Conservation (phyloP, 2,797 vertebrate genomes). For the Uromys caudimaculatus region DNA sequence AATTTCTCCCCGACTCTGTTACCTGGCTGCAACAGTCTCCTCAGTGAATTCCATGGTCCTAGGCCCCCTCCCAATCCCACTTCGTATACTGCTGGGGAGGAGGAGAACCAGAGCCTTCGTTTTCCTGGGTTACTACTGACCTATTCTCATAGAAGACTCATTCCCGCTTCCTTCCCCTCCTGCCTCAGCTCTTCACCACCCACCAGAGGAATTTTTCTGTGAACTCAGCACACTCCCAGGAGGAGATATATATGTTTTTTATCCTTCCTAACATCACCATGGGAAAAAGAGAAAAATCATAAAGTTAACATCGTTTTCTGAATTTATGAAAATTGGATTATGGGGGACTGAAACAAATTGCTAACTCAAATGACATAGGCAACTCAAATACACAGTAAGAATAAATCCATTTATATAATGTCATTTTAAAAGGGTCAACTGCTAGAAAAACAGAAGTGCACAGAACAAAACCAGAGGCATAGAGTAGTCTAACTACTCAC, state of each 20-base stretch:
- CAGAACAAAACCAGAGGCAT: neutral
- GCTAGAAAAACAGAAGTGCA: neutral
- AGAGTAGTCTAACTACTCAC: neutral
- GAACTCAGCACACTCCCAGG: neutral
- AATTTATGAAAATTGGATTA: neutral
- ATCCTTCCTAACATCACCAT: neutral
- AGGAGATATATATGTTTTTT: neutral
- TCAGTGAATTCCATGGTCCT: neutral
- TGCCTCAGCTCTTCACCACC: neutral
- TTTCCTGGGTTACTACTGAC: neutral
- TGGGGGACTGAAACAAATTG: neutral
- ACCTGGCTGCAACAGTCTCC: neutral
- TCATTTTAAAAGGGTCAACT: neutral
- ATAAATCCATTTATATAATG: neutral
- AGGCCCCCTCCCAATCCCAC: neutral
- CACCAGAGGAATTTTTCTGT: neutral
- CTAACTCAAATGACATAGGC: neutral
- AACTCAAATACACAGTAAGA: neutral
- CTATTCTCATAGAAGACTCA: neutral
- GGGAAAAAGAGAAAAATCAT: constrained; percentile 2
- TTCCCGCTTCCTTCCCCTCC: neutral
- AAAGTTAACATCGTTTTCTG: neutral
- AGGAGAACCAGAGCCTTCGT: neutral
- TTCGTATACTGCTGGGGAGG: neutral
- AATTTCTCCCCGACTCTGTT: neutral